These are phyloP conservation scores for Drosophila sturtevanti DNA, from an alignment of 1,140 invertebrate species.

Conservation along the genomic window DNA sequence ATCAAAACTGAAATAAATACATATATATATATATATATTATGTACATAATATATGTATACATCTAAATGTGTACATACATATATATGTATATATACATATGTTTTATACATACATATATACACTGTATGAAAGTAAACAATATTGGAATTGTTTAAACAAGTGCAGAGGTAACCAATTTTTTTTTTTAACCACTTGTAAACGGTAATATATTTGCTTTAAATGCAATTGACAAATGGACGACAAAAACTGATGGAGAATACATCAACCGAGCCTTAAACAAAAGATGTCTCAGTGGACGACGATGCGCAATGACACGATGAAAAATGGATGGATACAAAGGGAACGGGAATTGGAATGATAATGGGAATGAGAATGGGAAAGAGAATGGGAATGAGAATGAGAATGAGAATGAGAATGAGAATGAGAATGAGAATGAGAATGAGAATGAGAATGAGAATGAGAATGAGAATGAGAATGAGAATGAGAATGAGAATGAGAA, in stretches of 20 bases:
- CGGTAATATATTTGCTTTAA: constrained; percentile 60
- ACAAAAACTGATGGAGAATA: constrained; percentile 50
- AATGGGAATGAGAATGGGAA: no score
- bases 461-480: not conserved
- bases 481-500: constrained; percentile 11
- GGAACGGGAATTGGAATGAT: not conserved
- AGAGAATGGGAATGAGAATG: not conserved
- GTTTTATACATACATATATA: no score
- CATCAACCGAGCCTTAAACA: constrained; percentile 60
- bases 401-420: not conserved
- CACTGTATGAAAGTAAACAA: constrained; percentile 6
- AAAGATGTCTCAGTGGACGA: constrained; percentile 58
- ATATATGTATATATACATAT: constrained; percentile 3
- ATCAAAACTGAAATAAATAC: constrained; percentile 31
- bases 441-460: constrained; percentile 4
- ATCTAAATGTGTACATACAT: not conserved
- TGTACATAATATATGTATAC: not conserved
- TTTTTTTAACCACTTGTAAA: constrained; percentile 59
- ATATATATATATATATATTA: constrained; percentile 21
- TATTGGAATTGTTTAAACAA: constrained; percentile 69
- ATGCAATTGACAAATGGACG: constrained; percentile 69
- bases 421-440: constrained; percentile 9
- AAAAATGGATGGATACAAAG: no score
- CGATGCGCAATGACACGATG: constrained; percentile 21
- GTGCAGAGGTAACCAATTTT: constrained; percentile 75